Evolutionary conservation across 2,113 vertebrate genomes (phyloP), one percentile per base, ranked within the genome.

Genomic region (Pituophis catenifer): DNA sequence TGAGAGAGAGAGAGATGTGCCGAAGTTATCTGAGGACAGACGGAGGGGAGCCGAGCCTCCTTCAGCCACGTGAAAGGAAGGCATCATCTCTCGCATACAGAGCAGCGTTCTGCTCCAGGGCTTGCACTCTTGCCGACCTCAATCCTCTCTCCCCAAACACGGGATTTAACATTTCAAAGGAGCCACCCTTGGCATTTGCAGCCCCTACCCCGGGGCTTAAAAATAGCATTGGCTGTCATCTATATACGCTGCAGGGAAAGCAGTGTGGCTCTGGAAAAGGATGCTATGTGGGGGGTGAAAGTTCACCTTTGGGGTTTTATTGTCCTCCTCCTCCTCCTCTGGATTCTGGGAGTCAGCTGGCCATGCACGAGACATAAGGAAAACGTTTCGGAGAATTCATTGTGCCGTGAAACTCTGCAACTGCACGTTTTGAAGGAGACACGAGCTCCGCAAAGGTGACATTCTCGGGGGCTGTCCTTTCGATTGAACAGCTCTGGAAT

Each of bases 101-200:
- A 92, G 94, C 55, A 55, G 0, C 21, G 54, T 50, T 57, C 38
- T 13, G 1, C 5, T 0, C 33, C 15, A 58, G 88, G 21, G n/a
- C 23, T 24, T 24, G 70, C 29, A 75, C 89, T 93, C 57, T 23
- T 90, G 90, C 48, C 59, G 29, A 94, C 93, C 50, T 0, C 19
- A 5, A 92, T 48, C 94, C 93, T 93, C 93, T 93, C 1, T 55
- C 62, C 44, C 95, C 88, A 11, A 95, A 96, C 90, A 93, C 8
- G 8, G 89, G 91, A 94, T 93, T 96, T 94, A 94, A 94, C 96
- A 96, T 95, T 96, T 97, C 96, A 96, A 96, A 97, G 95, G 2
- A 0, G 33, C 70, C 58, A 94, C 53, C 52, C 91, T 70, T 62
- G 57, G 91, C 70, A 81, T 95, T 95, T 95, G 93, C 94, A 94